These are phyloP conservation scores for Bambusicola thoracicus DNA, from an alignment of 2,113 vertebrate species.

Conservation along the genomic window DNA sequence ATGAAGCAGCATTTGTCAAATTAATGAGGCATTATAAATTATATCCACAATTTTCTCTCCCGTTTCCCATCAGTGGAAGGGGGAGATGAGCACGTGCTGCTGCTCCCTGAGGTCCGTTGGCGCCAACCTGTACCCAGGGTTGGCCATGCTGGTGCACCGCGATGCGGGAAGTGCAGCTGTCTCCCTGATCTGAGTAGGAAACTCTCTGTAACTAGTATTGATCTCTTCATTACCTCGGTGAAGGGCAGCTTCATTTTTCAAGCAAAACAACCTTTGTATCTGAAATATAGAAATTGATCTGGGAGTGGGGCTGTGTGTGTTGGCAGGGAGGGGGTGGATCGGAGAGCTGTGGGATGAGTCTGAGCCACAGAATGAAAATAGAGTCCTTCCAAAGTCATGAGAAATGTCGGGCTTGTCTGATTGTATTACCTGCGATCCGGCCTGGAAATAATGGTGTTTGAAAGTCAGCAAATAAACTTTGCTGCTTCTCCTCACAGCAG, in stretches of 20 bases:
- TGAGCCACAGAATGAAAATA: background rate
- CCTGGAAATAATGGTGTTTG: background rate
- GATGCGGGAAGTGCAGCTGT: background rate
- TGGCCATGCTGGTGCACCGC: background rate
- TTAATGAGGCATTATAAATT: slow-evolving; percentile 66
- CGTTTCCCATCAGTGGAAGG: background rate
- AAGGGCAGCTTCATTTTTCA: slow-evolving; percentile 70
- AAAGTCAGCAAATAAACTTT: slow-evolving; percentile 25
- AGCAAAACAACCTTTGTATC: slow-evolving; percentile 45
- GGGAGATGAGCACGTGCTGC: background rate
- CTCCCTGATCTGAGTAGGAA: background rate
- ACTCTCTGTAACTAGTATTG: slow-evolving; percentile 24
- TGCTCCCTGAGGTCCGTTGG: background rate
- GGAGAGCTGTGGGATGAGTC: background rate
- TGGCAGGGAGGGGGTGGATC: background rate
- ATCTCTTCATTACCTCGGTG: slow-evolving; percentile 62
- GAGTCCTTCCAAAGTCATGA: slow-evolving; percentile 2
- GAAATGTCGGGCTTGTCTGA: background rate
- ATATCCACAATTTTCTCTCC: slow-evolving; percentile 53
- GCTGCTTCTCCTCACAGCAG: background rate
- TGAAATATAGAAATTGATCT: slow-evolving; percentile 34
- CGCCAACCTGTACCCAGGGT: background rate
- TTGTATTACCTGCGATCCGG: background rate
- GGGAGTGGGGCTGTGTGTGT: background rate
- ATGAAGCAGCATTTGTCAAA: slow-evolving; percentile 46